Conservation (phyloP, 1,140 invertebrate species). For the Gerris buenoi region DNA sequence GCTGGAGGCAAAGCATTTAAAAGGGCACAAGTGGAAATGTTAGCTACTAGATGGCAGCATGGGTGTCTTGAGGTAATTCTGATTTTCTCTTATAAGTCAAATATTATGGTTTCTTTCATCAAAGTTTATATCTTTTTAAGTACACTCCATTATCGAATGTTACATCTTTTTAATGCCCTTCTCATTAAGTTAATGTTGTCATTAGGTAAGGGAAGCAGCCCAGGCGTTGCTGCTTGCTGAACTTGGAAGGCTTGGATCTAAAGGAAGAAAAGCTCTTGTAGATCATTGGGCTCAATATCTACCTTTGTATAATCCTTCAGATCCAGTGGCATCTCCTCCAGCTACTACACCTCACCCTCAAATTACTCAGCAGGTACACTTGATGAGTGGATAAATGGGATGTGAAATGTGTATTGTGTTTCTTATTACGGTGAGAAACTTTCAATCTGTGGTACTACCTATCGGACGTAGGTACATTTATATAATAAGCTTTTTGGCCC, state of each 20-base stretch:
- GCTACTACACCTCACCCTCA: neutral
- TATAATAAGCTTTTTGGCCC: too few species aligned
- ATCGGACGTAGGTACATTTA: too few species aligned
- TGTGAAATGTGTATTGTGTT: too few species aligned
- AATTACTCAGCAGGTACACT: neutral
- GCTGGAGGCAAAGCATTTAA: slow-evolving; percentile 73
- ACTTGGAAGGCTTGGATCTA: slow-evolving; percentile 74
- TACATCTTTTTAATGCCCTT: neutral
- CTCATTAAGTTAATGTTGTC: neutral
- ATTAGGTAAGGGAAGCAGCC: slow-evolving; percentile 73
- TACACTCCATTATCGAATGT: neutral
- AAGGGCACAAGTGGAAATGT: slow-evolving; percentile 86
- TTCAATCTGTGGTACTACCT: too few species aligned
- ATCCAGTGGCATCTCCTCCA: slow-evolving; percentile 19
- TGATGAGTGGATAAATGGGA: too few species aligned
- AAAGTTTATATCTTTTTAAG: neutral
- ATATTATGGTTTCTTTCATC: neutral
- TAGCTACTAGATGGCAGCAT: slow-evolving; percentile 95
- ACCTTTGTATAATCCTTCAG: slow-evolving; percentile 66
- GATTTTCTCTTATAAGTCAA: neutral
- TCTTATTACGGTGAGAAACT: too few species aligned
- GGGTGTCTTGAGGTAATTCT: slow-evolving; percentile 71
- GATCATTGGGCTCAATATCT: slow-evolving; percentile 91
- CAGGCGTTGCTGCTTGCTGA: slow-evolving; percentile 91
- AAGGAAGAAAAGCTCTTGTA: slow-evolving; percentile 80